Evolutionary conservation across 2,113 vertebrate genomes (phyloP).

Genomic region (Ciconia boyciana): DNA sequence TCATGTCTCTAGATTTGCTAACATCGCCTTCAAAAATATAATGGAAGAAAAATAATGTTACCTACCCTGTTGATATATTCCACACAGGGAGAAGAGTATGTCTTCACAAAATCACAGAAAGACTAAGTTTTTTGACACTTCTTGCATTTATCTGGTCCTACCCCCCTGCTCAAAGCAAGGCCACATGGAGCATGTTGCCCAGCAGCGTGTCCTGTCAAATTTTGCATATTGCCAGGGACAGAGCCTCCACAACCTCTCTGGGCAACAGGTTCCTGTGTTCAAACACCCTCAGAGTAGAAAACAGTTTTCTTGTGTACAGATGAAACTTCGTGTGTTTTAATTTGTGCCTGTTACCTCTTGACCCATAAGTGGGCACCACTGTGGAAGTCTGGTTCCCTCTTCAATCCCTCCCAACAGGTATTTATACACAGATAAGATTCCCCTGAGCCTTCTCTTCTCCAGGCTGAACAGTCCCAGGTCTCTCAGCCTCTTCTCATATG

Average conservation of each 20-base stretch:
- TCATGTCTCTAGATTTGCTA: background rate
- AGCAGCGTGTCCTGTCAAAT: rapidly evolving
- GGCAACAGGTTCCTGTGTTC: background rate
- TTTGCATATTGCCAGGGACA: background rate
- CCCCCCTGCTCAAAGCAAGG: background rate
- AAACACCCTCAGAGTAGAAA: background rate
- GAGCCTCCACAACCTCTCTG: background rate
- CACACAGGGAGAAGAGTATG: background rate
- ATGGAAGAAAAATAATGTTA: background rate
- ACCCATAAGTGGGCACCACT: background rate
- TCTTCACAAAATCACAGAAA: background rate
- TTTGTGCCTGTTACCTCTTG: background rate
- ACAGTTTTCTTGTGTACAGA: background rate
- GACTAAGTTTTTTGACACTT: background rate
- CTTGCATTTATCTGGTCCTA: background rate
- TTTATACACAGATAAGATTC: background rate
- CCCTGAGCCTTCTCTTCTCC: background rate
- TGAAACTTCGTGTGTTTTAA: background rate
- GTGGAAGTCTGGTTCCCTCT: background rate
- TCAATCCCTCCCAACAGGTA: background rate
- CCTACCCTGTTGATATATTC: rapidly evolving
- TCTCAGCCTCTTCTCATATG: background rate
- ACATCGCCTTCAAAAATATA: background rate
- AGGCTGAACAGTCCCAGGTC: background rate
- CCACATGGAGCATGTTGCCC: background rate